Evolutionary conservation across 1,140 invertebrate species (phyloP), one percentile per base, ranked within the genome.

Genomic region (Cryptotermes secundus): DNA sequence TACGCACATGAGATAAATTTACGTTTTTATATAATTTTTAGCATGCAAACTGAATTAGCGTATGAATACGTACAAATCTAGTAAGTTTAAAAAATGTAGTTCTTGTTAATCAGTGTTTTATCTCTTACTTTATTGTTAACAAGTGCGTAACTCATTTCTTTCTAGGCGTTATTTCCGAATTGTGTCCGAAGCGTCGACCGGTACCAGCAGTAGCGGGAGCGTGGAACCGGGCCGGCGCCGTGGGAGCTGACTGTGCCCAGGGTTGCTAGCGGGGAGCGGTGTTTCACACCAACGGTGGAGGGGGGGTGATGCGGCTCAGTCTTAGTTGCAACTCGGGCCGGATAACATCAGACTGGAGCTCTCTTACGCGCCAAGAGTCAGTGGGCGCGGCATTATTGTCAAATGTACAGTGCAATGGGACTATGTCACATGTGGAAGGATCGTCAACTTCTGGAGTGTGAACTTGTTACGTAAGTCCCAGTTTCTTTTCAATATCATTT

Each of bases 241-340:
- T 31, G 59, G n/a, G 59, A 72, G 59, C 59, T 72, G 26, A 0
- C 9, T 72, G 59, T 72, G 26, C 59, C 59, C 59, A 72, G 59
- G 59, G 59, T 72, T 72, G 59, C 9, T 26, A 2, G 59, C n/a
- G 59, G 59, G 59, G n/a, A 72, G 59, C 9, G 59, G 59, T 72
- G 59, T 31, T n/a, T 72, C 59, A 10, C 26, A 16, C 59, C 59
- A n/a, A n/a, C 0, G n/a, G 59, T 2, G n/a, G n/a, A 31, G 26
- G 59, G 53, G 53, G 59, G 59, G 6, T 7, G 7, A n/a, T 72
- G 10, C 7, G 59, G 14, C 59, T 72, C 59, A 72, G 59, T 72
- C 59, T 72, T 72, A 72, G 59, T 72, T 72, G 59, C 26, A 72
- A 72, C 59, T 72, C 59, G 59, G 59, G 14, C 26, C 59, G 59